A percentile compares a stretch with the other conserved stretches of the same genome.
These are phyloP conservation scores for Merops nubicus DNA, from an alignment of 2,113 vertebrate species.

Conservation along the genomic window DNA sequence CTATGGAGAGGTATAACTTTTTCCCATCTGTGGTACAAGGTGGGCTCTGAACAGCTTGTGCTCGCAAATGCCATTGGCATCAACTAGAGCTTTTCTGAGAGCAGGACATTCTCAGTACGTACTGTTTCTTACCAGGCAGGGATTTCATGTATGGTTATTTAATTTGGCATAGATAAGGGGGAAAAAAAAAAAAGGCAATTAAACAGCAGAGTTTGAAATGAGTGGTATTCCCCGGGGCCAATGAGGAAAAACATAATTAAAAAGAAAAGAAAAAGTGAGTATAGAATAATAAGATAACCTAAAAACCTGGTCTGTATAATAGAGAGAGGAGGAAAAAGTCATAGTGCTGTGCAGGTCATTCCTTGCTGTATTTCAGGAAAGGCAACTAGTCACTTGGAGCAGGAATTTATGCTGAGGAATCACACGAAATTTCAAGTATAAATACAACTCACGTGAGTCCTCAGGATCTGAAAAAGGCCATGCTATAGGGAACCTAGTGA, in stretches of 20 bases:
- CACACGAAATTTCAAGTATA: neutral
- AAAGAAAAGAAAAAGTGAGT: rapidly evolving
- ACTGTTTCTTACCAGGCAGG: neutral
- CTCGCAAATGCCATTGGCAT: neutral
- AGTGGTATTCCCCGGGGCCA: neutral
- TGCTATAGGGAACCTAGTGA: neutral
- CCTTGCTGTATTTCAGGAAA: neutral
- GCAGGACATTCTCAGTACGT: neutral
- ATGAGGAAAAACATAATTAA: neutral
- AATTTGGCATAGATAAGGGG: neutral
- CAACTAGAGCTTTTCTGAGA: neutral
- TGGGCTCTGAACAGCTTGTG: neutral
- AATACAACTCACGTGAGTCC: neutral
- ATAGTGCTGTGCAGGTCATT: neutral
- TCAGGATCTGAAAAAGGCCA: neutral
- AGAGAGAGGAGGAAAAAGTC: neutral
- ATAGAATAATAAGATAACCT: neutral
- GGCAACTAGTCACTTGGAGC: neutral
- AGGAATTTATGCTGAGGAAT: neutral
- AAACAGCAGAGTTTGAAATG: neutral
- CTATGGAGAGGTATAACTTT: neutral
- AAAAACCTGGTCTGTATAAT: neutral
- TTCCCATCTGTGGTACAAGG: neutral
- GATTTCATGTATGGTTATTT: neutral
- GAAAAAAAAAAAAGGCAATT: neutral